These are phyloP conservation scores for Stylophora pistillata DNA, from an alignment of 64 coral and sea anemone species.

Conservation along the genomic window DNA sequence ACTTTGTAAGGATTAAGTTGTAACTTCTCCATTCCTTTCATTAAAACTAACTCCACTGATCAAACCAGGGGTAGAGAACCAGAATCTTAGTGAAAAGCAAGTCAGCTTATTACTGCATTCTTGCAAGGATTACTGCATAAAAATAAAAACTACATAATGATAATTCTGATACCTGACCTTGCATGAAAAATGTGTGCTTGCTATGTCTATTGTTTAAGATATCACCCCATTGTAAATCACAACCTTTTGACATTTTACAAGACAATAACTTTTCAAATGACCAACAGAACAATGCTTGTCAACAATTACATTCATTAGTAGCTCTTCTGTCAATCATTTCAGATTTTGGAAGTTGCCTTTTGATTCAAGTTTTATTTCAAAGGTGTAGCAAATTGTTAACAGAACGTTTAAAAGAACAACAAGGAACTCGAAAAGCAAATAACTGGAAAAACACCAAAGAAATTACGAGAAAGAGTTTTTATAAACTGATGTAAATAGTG, in stretches of 20 bases:
- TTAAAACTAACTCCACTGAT: neutral
- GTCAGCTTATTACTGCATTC: neutral
- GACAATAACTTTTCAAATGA: slow-evolving; percentile 46
- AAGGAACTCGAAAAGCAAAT: neutral
- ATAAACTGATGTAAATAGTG: neutral
- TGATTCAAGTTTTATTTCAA: slow-evolving; percentile 2
- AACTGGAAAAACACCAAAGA: neutral
- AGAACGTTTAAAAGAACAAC: neutral
- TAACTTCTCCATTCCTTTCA: neutral
- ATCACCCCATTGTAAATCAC: slow-evolving; percentile 17
- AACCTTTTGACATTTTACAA: slow-evolving; percentile 45
- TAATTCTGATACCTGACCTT: slow-evolving; percentile 6
- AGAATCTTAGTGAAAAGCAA: neutral
- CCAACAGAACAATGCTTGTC: slow-evolving; percentile 38
- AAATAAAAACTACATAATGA: neutral
- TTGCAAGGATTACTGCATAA: neutral
- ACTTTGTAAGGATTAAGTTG: neutral
- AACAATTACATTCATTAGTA: slow-evolving; percentile 40
- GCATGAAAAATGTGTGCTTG: neutral
- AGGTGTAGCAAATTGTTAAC: neutral
- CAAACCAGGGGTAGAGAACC: neutral
- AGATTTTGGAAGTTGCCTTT: slow-evolving; percentile 12
- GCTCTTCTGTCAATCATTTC: neutral
- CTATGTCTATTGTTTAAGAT: slow-evolving; percentile 13
- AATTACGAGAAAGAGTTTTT: neutral